phyloP scores from a whole-genome alignment of 2,113 vertebrate genomes.

The Henicopernis longicauda region DNA sequence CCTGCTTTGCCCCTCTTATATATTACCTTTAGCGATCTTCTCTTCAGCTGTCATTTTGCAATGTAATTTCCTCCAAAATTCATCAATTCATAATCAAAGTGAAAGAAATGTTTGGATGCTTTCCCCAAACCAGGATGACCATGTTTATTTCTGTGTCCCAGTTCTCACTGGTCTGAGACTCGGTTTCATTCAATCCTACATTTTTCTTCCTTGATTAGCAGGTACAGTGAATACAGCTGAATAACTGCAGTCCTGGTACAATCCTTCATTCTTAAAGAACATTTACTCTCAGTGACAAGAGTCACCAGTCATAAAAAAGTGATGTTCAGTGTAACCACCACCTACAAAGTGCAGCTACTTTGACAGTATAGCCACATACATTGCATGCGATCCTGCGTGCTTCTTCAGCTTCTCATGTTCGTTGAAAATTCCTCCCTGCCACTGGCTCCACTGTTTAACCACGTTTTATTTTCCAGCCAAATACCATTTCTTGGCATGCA shows the following conservation, averaged over 20 bases:
- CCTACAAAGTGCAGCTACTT: not conserved
- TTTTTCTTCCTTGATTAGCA: not conserved
- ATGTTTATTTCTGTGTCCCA: not conserved
- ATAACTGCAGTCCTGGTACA: not conserved
- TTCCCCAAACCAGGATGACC: not conserved
- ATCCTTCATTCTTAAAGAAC: not conserved
- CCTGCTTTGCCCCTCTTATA: not conserved
- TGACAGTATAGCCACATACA: not conserved
- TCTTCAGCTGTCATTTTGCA: not conserved
- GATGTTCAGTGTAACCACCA: not conserved
- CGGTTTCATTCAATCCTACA: not conserved
- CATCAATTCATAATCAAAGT: not conserved
- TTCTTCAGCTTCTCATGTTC: not conserved
- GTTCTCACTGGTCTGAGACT: not conserved
- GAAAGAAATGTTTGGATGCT: not conserved
- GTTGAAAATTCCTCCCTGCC: not conserved
- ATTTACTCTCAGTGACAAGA: not conserved
- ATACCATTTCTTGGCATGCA: not conserved
- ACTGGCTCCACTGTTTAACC: not conserved
- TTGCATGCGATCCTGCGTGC: rapidly evolving
- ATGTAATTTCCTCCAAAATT: not conserved
- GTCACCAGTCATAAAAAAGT: not conserved
- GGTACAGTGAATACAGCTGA: not conserved
- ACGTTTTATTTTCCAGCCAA: not conserved
- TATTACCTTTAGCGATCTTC: not conserved